Conservation (phyloP, 2,113 vertebrate genomes). For the Indicator indicator region DNA sequence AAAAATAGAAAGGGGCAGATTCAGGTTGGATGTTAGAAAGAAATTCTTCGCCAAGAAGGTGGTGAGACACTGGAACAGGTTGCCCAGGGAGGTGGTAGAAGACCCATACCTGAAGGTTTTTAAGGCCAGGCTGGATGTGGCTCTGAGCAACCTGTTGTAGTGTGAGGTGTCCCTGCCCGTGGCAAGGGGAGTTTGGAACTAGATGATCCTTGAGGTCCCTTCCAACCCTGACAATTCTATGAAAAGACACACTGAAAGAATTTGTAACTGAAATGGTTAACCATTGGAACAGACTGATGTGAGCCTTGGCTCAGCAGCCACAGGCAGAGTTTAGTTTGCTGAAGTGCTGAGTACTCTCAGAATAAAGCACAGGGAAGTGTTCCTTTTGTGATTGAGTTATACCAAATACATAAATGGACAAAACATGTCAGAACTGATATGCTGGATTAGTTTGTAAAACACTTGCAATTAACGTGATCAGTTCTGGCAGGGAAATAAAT, state of each 20-base stretch:
- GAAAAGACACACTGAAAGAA: not conserved
- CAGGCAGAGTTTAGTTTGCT: not conserved
- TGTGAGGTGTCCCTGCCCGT: too few species aligned
- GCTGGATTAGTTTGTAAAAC: not conserved
- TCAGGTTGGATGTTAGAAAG: too few species aligned
- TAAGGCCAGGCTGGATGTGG: too few species aligned
- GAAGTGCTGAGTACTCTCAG: not conserved
- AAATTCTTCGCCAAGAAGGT: too few species aligned
- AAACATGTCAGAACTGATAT: not conserved
- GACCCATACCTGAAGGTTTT: too few species aligned
- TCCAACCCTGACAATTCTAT: too few species aligned
- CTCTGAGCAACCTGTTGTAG: too few species aligned
- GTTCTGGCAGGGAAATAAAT: not conserved
- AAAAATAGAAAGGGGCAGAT: too few species aligned
- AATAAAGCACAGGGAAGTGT: not conserved
- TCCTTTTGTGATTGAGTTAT: not conserved
- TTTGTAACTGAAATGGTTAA: not conserved
- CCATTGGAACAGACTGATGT: not conserved
- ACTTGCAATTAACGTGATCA: not conserved
- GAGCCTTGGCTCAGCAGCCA: not conserved
- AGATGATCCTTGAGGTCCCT: too few species aligned
- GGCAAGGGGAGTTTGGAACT: too few species aligned
- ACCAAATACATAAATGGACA: not conserved
- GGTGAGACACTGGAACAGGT: too few species aligned
- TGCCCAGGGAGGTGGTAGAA: too few species aligned